phyloP scores from a whole-genome alignment of 2,888 invertebrate genomes.

The Melinaea marsaeus region DNA sequence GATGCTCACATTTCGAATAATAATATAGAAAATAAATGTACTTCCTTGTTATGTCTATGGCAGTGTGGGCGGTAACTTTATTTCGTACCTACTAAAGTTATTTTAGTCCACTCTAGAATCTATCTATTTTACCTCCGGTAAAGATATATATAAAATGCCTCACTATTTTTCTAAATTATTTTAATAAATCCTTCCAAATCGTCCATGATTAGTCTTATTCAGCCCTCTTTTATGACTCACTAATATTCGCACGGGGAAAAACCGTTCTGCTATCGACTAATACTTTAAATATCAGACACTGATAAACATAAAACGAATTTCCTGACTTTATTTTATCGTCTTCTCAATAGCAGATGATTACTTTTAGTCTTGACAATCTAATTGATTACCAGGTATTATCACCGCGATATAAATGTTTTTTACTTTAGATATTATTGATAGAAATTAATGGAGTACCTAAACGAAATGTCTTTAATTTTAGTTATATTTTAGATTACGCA shows the following conservation, averaged over 20 bases:
- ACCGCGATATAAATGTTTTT: no score
- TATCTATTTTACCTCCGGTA: background rate
- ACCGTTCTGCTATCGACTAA: constrained; percentile 1
- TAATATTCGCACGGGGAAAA: constrained; percentile 5
- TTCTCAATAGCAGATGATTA: background rate
- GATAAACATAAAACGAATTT: background rate
- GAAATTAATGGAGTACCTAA: no score
- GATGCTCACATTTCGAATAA: background rate
- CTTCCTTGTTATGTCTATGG: background rate
- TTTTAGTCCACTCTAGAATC: background rate
- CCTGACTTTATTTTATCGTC: background rate
- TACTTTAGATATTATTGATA: no score
- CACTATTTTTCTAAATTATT: background rate
- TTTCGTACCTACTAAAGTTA: constrained; percentile 1
- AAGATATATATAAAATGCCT: background rate
- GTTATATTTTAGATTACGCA: no score
- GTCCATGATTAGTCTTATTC: background rate
- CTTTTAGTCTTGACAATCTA: no score
- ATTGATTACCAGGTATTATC: no score
- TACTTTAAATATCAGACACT: background rate
- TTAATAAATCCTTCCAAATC: background rate
- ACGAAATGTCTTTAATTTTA: no score
- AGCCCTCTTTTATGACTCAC: constrained; percentile 7
- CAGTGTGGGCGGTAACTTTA: constrained; percentile 2
- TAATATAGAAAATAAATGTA: constrained; percentile 3